Evolutionary conservation across 2,797 vertebrate species (phyloP), one percentile per base, ranked within the genome.

Genomic region (Euphonia xanthogaster): DNA sequence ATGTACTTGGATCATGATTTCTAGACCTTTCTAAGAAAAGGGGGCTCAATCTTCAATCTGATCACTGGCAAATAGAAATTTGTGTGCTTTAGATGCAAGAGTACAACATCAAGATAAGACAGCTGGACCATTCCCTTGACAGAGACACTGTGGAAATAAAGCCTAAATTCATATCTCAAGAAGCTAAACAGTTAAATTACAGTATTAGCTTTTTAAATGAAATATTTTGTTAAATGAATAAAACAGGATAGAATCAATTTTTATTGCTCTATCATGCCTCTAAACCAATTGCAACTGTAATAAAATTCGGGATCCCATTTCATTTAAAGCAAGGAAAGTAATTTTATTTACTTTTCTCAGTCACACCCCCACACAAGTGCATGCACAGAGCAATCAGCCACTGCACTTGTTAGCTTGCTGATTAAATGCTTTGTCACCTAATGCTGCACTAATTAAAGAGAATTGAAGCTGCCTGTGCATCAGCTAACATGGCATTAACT

Each of bases 391-490:
- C 92, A 97, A 97, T 98, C 97, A 97, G 95, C 71, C 39, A 19
- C 91, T 88, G 79, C 87, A 97, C 97, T 98, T 97, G 97, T 97
- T 98, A 98, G 92, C 71, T 95, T 71, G 17, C 96, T 98, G 98
- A 98, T 98, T 98, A 98, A 98, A 97, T 96, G 96, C 92, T 96
- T 97, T 98, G 97, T 96, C 97, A 96, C 97, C 97, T 97, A 98
- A 97, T 86, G 93, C 96, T 91, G 94, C 95, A 96, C 97, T 98
- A 98, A 98, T 98, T 98, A 97, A 97, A 96, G 97, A 67, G 89
- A 98, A 98, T 88, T 97, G 96, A 95, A 96, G 94, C 82, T 95
- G 87, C 72, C 85, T 96, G 89, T 95, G 91, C 21, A 2, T 94
- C 93, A 97, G 92, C 87, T 97, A 97, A 79, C 35, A 57, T 4